These are phyloP conservation scores for Phalanger gymnotis DNA, from an alignment of 2,797 vertebrate genomes.

Conservation along the genomic window DNA sequence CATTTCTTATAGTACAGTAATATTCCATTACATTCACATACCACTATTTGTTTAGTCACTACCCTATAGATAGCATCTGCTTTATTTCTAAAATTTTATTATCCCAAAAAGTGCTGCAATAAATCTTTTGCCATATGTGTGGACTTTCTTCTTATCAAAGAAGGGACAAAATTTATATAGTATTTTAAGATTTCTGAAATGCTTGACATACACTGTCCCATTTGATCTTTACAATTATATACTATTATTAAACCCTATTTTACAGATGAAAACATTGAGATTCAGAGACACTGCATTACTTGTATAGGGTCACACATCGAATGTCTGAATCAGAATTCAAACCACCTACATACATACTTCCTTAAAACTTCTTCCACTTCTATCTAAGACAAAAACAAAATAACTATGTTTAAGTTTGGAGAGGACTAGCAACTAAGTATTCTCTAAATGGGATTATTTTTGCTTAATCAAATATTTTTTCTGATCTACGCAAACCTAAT, in stretches of 20 bases:
- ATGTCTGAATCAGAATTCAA: neutral
- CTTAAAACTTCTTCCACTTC: neutral
- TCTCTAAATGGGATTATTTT: neutral
- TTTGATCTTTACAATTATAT: neutral
- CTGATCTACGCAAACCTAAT: neutral
- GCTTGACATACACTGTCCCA: neutral
- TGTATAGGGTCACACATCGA: neutral
- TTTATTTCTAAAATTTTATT: neutral
- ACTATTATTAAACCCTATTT: neutral
- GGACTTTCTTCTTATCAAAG: neutral
- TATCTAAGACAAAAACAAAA: neutral
- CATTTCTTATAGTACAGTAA: neutral
- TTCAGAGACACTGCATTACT: neutral
- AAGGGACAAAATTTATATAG: neutral
- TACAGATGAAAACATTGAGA: neutral
- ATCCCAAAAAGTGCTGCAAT: neutral
- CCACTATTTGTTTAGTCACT: neutral
- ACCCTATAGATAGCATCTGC: neutral
- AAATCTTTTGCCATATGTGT: neutral
- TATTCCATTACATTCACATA: neutral
- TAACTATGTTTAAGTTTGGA: neutral
- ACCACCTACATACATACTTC: neutral
- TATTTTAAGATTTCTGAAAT: neutral
- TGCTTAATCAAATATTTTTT: neutral
- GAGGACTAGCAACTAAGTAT: neutral